phyloP scores from a whole-genome alignment of 2,888 invertebrate species.

The Patella caerulea region DNA sequence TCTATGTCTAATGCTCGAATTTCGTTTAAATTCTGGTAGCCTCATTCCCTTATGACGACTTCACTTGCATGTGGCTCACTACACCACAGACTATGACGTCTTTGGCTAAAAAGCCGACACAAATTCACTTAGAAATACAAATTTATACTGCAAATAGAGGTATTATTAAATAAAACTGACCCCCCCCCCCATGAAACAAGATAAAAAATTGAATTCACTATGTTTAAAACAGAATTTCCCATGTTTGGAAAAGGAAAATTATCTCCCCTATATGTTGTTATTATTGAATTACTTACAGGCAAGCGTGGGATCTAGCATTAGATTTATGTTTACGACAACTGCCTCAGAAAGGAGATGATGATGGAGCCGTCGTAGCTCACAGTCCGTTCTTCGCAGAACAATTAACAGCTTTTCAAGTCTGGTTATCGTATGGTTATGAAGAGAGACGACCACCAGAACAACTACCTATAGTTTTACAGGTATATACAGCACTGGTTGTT shows the following conservation, averaged over 20 bases:
- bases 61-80: too few species aligned
- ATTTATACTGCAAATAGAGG: too few species aligned
- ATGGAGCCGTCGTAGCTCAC: constrained; percentile 73
- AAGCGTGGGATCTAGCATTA: constrained; percentile 97
- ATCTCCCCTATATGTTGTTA: not conserved
- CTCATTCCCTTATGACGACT: too few species aligned
- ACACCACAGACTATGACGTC: too few species aligned
- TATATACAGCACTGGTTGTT: constrained; percentile 60
- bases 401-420: constrained; percentile 96
- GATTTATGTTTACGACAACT: constrained; percentile 94
- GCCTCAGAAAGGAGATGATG: constrained; percentile 74
- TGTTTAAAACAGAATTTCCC: not conserved
- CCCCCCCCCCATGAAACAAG: too few species aligned
- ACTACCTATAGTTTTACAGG: constrained; percentile 96
- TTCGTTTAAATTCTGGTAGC: too few species aligned
- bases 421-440: constrained; percentile 87
- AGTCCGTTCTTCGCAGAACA: constrained; percentile 98
- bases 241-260: not conserved
- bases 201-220: too few species aligned
- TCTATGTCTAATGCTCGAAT: too few species aligned
- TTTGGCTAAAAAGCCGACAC: too few species aligned
- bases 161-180: too few species aligned
- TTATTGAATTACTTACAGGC: constrained; percentile 75
- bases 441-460: constrained; percentile 92
- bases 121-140: too few species aligned